Percentiles rank a stretch among this genome's conserved stretches.
Evolutionary conservation across 1,140 invertebrate genomes (phyloP).

Genomic region (Scaptomyza graminum): DNA sequence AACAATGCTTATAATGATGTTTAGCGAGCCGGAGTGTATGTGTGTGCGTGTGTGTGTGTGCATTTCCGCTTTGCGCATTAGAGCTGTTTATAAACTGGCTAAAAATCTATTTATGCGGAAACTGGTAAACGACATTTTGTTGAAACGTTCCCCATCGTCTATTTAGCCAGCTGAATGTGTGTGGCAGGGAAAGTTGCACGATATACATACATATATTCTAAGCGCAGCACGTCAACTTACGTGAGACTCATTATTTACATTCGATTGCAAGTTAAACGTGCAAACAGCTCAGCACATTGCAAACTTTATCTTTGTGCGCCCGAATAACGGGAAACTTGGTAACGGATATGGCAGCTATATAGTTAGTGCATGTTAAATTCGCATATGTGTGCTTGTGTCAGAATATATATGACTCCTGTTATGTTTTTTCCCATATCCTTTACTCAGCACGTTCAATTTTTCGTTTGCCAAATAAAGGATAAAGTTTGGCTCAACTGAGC

Average conservation of each 20-base stretch:
- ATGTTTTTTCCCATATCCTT: slow-evolving; percentile 31
- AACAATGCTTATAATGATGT: slow-evolving; percentile 38
- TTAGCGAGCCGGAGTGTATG: not conserved
- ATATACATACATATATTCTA: slow-evolving; percentile 1
- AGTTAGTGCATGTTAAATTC: slow-evolving; percentile 8
- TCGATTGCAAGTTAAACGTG: slow-evolving; percentile 80
- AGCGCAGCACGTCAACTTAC: slow-evolving; percentile 49
- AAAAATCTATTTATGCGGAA: slow-evolving; percentile 65
- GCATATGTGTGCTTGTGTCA: slow-evolving; percentile 22
- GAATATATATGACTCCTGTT: not conserved
- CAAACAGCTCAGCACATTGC: slow-evolving; percentile 60
- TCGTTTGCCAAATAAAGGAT: slow-evolving; percentile 62
- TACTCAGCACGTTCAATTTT: slow-evolving; percentile 27
- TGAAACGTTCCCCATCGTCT: not conserved
- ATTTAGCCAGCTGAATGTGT: slow-evolving; percentile 15
- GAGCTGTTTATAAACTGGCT: slow-evolving; percentile 59
- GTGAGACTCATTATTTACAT: slow-evolving; percentile 77
- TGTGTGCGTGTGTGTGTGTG: not conserved
- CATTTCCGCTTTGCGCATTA: not conserved
- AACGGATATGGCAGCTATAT: slow-evolving; percentile 26
- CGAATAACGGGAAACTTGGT: not conserved
- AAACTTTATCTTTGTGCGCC: slow-evolving; percentile 56
- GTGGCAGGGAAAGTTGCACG: slow-evolving; percentile 4
- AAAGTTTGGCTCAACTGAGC: slow-evolving; percentile 57
- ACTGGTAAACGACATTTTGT: slow-evolving; percentile 42